Conservation (phyloP, 1,140 invertebrate genomes). For the Calosoma granatense region DNA sequence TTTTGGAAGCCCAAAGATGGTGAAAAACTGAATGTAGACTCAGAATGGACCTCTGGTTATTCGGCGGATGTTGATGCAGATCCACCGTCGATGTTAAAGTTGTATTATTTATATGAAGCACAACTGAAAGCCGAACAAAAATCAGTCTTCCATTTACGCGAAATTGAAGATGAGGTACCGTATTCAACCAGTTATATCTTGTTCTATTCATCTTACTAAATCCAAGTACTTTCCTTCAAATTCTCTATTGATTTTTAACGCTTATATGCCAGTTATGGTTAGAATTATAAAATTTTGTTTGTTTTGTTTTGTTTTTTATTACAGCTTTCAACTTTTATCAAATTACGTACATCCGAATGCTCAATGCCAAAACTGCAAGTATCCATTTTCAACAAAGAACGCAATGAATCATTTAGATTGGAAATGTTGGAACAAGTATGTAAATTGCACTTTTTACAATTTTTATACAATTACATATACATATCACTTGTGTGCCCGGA, state of each 20-base stretch:
- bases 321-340: constrained; percentile 33
- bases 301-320: constrained; percentile 17
- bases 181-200: constrained; percentile 3
- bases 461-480: background rate
- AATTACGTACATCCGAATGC: constrained; percentile 35
- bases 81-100: constrained; percentile 51
- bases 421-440: constrained; percentile 34
- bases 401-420: constrained; percentile 39
- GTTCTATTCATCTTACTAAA: no score
- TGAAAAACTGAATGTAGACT: constrained; percentile 47
- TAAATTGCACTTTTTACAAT: background rate
- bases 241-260: no score
- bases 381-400: constrained; percentile 42
- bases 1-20: constrained; percentile 61
- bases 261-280: no score
- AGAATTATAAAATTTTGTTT: no score
- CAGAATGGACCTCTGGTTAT: constrained; percentile 51
- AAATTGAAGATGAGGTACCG: constrained; percentile 38
- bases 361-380: constrained; percentile 36
- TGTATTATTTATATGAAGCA: constrained; percentile 40
- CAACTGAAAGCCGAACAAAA: constrained; percentile 41
- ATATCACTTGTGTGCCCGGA: background rate
- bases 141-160: constrained; percentile 33
- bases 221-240: background rate
- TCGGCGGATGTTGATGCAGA: constrained; percentile 49